Percentiles rank a stretch among this genome's conserved stretches.
phyloP scores from a whole-genome alignment of 2,113 vertebrate genomes.

The Platycercus adscitus region DNA sequence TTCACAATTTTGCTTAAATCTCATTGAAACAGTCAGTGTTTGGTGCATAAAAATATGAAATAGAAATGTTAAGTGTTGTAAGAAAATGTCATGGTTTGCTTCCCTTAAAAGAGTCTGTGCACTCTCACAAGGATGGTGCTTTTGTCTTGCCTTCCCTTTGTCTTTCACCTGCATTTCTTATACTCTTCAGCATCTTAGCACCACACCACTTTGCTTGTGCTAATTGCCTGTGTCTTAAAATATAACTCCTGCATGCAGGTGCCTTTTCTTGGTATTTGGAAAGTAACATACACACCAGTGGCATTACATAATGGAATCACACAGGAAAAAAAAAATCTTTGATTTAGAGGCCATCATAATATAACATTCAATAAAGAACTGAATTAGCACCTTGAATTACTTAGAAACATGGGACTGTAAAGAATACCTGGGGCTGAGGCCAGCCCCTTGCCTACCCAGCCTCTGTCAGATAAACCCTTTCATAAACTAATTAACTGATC shows the following conservation, averaged over 20 bases:
- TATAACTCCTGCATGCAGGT: not conserved
- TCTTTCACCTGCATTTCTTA: not conserved
- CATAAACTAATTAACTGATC: slow-evolving; percentile 52
- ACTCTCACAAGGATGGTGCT: not conserved
- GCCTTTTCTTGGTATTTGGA: not conserved
- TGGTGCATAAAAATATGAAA: not conserved
- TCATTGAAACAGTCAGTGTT: not conserved
- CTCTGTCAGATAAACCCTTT: slow-evolving; percentile 6
- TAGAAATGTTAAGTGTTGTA: not conserved
- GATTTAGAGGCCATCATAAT: not conserved
- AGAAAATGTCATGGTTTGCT: not conserved
- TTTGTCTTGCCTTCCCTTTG: not conserved
- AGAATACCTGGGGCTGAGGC: not conserved
- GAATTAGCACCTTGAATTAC: not conserved
- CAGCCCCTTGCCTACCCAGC: not conserved
- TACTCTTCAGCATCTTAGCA: not conserved
- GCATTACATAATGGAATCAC: not conserved
- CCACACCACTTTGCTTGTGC: not conserved
- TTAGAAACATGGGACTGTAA: not conserved
- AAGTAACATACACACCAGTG: accelerated
- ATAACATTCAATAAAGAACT: not conserved
- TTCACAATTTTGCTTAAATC: not conserved
- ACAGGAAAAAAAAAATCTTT: not conserved
- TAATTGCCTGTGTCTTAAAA: not conserved
- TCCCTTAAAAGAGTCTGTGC: not conserved